These are phyloP conservation scores for Drosophila mayaguana DNA, from an alignment of 2,888 invertebrate species.

Conservation along the genomic window DNA sequence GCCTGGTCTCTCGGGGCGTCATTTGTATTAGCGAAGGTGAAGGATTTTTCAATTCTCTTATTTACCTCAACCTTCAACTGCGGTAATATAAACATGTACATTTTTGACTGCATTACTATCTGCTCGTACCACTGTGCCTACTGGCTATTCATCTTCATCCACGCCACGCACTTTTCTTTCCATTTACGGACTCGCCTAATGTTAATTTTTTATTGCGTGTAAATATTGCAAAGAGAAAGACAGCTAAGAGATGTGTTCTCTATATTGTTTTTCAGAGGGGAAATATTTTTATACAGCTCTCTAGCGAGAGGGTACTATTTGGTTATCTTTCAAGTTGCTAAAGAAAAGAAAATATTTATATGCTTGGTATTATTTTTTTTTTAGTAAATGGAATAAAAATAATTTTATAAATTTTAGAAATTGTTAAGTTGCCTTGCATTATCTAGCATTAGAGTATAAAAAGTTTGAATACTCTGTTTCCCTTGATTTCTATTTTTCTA, in stretches of 20 bases:
- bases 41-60: conserved; percentile 78
- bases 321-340: not conserved
- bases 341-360: not conserved
- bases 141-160: conserved; percentile 62
- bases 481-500: too few relatives aligned
- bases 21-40: conserved; percentile 83
- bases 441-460: too few relatives aligned
- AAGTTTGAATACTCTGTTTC: too few relatives aligned
- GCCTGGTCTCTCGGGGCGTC: conserved; percentile 80
- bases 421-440: too few relatives aligned
- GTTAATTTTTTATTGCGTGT: conserved; percentile 78
- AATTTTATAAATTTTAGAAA: not conserved
- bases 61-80: conserved; percentile 7
- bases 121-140: conserved; percentile 41
- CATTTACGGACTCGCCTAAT: conserved; percentile 58
- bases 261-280: not conserved
- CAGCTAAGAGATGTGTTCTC: not conserved
- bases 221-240: conserved; percentile 54
- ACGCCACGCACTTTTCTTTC: conserved; percentile 60
- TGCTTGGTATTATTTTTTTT: not conserved
- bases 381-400: not conserved
- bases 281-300: not conserved
- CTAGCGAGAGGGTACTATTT: not conserved
- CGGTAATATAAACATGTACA: conserved; percentile 12
- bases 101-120: conserved; percentile 12